Evolutionary conservation across 2,888 invertebrate species (phyloP).

Genomic region (Carcina quercana): DNA sequence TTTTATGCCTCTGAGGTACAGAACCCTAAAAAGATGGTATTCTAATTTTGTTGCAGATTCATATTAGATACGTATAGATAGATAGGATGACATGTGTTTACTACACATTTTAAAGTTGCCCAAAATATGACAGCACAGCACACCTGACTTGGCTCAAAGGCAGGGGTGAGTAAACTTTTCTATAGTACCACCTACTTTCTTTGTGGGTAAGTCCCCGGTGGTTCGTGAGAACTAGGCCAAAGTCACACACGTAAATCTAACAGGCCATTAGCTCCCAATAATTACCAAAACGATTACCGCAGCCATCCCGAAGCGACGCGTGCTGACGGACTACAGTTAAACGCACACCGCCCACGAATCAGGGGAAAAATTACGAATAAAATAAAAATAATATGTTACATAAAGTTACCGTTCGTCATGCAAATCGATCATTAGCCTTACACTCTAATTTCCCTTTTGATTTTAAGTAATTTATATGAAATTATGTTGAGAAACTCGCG

Average conservation of each 20-base stretch:
- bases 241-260: conserved; percentile 25
- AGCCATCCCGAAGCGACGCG: conserved; percentile 48
- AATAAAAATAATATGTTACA: conserved; percentile 59
- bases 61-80: too few relatives aligned
- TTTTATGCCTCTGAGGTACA: too few relatives aligned
- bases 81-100: too few relatives aligned
- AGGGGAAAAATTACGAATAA: conserved; percentile 42
- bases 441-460: conserved; percentile 63
- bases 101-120: too few relatives aligned
- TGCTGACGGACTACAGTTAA: conserved; percentile 53
- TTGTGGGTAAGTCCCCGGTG: too few relatives aligned
- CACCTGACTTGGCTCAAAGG: too few relatives aligned
- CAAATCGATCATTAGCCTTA: conserved; percentile 62
- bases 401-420: conserved; percentile 49
- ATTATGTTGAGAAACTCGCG: conserved; percentile 49
- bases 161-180: too few relatives aligned
- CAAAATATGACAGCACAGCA: too few relatives aligned
- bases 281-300: conserved; percentile 55
- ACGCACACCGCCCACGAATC: conserved; percentile 50
- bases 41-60: too few relatives aligned
- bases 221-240: conserved; percentile 45
- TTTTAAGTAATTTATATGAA: conserved; percentile 70
- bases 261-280: conserved; percentile 56
- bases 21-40: too few relatives aligned
- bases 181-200: too few relatives aligned